A percentile compares a stretch with the other conserved stretches of the same genome.
These are phyloP conservation scores for Lepus timidus DNA, from an alignment of 2,113 vertebrate genomes.

Conservation along the genomic window DNA sequence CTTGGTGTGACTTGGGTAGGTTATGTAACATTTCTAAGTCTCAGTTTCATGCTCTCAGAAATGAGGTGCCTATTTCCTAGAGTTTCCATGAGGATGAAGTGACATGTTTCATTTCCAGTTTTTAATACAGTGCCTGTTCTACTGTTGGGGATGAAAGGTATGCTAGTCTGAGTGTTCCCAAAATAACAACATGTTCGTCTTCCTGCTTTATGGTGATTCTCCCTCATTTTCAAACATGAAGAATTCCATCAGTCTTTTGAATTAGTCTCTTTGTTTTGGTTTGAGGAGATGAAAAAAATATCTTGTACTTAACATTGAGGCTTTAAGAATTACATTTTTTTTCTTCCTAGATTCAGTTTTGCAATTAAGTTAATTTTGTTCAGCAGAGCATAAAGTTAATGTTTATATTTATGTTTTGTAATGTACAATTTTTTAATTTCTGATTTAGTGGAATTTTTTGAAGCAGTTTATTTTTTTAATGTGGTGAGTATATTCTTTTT, in stretches of 20 bases:
- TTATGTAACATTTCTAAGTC: not conserved
- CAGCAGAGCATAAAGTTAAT: slow-evolving; percentile 54
- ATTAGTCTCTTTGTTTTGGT: not conserved
- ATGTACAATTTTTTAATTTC: not conserved
- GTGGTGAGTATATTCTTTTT: not conserved
- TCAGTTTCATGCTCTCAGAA: not conserved
- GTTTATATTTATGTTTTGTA: slow-evolving; percentile 2
- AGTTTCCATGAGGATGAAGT: not conserved
- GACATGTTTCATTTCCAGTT: not conserved
- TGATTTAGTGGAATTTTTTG: slow-evolving; percentile 27
- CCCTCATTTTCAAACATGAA: not conserved
- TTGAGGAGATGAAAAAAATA: not conserved
- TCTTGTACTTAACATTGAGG: not conserved
- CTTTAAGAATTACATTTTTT: not conserved
- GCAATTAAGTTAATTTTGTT: slow-evolving; percentile 62
- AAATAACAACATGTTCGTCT: slow-evolving; percentile 30
- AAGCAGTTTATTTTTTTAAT: not conserved
- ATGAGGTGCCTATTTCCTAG: not conserved
- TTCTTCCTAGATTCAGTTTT: slow-evolving; percentile 37
- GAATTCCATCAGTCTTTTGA: not conserved
- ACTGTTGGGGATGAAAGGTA: not conserved
- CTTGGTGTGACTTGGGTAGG: not conserved
- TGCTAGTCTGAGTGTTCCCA: not conserved
- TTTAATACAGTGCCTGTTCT: not conserved
- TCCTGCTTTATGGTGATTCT: not conserved